Conservation (phyloP, 2,113 vertebrate species). For the Misgurnus anguillicaudatus region DNA sequence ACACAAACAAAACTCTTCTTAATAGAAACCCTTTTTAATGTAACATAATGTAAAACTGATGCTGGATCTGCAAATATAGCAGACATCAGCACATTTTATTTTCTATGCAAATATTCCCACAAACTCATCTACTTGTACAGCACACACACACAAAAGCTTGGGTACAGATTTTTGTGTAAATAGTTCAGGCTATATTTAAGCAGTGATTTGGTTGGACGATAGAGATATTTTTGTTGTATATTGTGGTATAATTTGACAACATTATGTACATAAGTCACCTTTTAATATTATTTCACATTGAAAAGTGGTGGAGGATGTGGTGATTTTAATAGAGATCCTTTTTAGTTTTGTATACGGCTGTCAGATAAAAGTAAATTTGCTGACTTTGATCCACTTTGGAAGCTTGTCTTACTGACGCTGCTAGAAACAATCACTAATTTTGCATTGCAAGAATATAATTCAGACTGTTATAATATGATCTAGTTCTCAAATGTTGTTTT, state of each 20-base stretch:
- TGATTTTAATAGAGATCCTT: slow-evolving; percentile 83
- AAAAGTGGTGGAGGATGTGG: slow-evolving; percentile 85
- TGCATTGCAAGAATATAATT: slow-evolving; percentile 72
- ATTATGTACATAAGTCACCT: slow-evolving; percentile 90
- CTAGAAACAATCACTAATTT: slow-evolving; percentile 85
- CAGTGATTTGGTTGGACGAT: slow-evolving; percentile 73
- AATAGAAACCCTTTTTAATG: too few relatives aligned
- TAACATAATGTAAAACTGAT: too few relatives aligned
- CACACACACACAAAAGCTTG: too few relatives aligned
- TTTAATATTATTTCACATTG: slow-evolving; percentile 99
- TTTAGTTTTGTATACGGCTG: slow-evolving; percentile 93
- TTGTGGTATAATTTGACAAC: slow-evolving; percentile 75
- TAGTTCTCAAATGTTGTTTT: slow-evolving; percentile 73
- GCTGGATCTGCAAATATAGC: too few relatives aligned
- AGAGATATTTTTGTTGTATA: slow-evolving; percentile 84
- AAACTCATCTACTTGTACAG: slow-evolving; percentile 55
- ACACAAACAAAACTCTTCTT: too few relatives aligned
- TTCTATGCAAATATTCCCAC: slow-evolving; percentile 78
- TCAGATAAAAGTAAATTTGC: slow-evolving; percentile 67
- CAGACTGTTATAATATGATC: slow-evolving; percentile 84
- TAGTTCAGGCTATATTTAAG: slow-evolving; percentile 82
- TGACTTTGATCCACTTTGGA: slow-evolving; percentile 71
- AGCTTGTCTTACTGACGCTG: slow-evolving; percentile 76
- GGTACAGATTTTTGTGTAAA: slow-evolving; percentile 77
- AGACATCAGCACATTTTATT: slow-evolving; percentile 64